Conservation (phyloP, 2,113 vertebrate genomes). For the Macrotis lagotis region DNA sequence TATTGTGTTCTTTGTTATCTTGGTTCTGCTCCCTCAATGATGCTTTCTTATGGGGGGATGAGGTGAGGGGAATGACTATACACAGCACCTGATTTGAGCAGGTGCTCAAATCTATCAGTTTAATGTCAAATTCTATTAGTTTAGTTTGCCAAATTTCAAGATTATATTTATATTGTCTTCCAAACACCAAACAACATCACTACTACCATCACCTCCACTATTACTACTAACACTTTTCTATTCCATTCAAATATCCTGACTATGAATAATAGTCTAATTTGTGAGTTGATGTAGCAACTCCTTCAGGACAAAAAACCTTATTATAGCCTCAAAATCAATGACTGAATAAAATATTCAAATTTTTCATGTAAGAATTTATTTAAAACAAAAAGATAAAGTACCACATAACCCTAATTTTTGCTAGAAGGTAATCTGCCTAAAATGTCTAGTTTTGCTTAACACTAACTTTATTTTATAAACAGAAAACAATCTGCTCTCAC, state of each 20-base stretch:
- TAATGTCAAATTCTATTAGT: too few species aligned
- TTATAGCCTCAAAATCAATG: background rate
- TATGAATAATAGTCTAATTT: background rate
- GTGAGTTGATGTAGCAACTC: background rate
- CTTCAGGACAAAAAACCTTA: background rate
- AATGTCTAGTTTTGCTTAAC: background rate
- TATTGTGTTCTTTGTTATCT: too few species aligned
- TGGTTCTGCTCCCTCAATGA: too few species aligned
- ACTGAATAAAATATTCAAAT: background rate
- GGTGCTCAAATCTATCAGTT: too few species aligned
- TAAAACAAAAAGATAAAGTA: background rate
- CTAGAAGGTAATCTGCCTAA: background rate
- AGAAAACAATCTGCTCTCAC: background rate
- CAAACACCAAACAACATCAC: background rate
- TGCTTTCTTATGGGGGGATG: too few species aligned
- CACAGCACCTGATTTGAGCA: too few species aligned
- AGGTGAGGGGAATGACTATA: too few species aligned
- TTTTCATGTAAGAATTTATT: constrained; percentile 12
- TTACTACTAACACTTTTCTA: too few species aligned
- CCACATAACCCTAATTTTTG: background rate
- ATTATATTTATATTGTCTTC: too few species aligned
- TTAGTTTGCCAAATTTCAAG: too few species aligned
- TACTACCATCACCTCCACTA: background rate
- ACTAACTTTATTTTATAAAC: background rate
- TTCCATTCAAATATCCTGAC: background rate